Evolutionary conservation across 2,888 invertebrate species (phyloP).

Genomic region (Craniophora ligustri): DNA sequence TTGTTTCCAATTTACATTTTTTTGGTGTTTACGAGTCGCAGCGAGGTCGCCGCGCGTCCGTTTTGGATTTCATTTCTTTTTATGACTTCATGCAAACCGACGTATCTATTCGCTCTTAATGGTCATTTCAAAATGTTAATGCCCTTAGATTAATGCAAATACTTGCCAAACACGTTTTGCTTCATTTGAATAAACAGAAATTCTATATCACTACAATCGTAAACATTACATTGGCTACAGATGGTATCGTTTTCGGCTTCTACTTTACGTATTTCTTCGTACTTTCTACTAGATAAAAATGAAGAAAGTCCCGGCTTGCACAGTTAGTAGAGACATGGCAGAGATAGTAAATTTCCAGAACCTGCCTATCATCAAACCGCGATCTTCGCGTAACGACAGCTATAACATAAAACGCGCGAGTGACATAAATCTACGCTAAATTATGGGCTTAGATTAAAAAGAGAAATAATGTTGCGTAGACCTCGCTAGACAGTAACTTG

Average conservation of each 20-base stretch:
- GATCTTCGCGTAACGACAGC: conserved; percentile 26
- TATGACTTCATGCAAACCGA: conserved; percentile 63
- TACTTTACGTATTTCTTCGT: conserved; percentile 7
- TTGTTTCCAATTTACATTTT: conserved; percentile 83
- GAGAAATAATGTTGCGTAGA: conserved; percentile 46
- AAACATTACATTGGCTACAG: conserved; percentile 17
- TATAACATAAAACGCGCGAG: conserved; percentile 32
- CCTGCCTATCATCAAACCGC: conserved; percentile 17
- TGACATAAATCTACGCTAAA: conserved; percentile 25
- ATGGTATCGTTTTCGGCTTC: conserved; percentile 7
- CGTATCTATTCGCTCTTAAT: conserved; percentile 49
- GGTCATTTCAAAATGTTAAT: conserved; percentile 53
- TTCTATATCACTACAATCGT: conserved; percentile 38
- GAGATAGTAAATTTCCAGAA: conserved; percentile 24
- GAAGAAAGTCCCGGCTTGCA: background rate
- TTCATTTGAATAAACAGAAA: conserved; percentile 42
- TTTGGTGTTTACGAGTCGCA: conserved; percentile 80
- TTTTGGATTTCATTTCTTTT: conserved; percentile 76
- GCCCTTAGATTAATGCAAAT: conserved; percentile 49
- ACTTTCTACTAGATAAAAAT: conserved; percentile 11
- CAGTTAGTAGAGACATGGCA: background rate
- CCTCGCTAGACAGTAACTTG: background rate
- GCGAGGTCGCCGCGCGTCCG: conserved; percentile 82
- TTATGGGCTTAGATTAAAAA: too few relatives aligned
- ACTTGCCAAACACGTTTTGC: conserved; percentile 53